phyloP scores from a whole-genome alignment of 2,888 invertebrate species.

The Eristalis intricaria region DNA sequence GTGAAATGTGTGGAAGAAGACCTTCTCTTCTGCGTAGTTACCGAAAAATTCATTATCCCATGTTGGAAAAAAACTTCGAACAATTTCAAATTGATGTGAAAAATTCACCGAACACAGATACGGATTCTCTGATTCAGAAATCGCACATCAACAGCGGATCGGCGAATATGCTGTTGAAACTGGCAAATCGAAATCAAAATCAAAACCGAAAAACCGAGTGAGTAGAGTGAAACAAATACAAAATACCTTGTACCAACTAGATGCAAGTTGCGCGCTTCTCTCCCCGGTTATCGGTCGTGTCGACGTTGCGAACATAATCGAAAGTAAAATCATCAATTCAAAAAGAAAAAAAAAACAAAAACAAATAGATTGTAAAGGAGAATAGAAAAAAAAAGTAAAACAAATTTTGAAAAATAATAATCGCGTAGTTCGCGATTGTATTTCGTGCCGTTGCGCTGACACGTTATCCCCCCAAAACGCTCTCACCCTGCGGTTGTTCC shows the following conservation, averaged over 20 bases:
- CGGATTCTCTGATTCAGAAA: neutral
- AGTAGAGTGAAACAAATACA: conserved; percentile 36
- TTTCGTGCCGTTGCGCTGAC: conserved; percentile 28
- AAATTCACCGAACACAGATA: conserved; percentile 6
- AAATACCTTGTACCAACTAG: neutral
- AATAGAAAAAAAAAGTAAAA: neutral
- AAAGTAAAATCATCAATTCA: conserved; percentile 29
- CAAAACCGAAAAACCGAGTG: conserved; percentile 6
- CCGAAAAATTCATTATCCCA: conserved; percentile 69
- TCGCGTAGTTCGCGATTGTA: conserved; percentile 17
- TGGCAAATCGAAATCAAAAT: neutral
- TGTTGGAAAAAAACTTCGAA: conserved; percentile 11
- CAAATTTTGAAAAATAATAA: neutral
- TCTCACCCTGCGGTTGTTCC: conserved; percentile 6
- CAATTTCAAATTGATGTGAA: conserved; percentile 39
- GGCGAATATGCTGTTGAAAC: conserved; percentile 39
- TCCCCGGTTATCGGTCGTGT: neutral
- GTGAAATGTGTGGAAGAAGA: conserved; percentile 70
- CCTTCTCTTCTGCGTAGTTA: conserved; percentile 72
- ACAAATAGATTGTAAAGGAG: neutral
- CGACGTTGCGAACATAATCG: conserved; percentile 11
- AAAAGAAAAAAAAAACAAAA: conserved; percentile 7
- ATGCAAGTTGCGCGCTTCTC: conserved; percentile 37
- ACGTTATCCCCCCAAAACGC: conserved; percentile 27
- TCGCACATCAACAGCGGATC: neutral